A percentile compares a stretch with the other conserved stretches of the same genome.
Evolutionary conservation across 2,113 vertebrate species (phyloP).

Genomic region (Egretta garzetta): DNA sequence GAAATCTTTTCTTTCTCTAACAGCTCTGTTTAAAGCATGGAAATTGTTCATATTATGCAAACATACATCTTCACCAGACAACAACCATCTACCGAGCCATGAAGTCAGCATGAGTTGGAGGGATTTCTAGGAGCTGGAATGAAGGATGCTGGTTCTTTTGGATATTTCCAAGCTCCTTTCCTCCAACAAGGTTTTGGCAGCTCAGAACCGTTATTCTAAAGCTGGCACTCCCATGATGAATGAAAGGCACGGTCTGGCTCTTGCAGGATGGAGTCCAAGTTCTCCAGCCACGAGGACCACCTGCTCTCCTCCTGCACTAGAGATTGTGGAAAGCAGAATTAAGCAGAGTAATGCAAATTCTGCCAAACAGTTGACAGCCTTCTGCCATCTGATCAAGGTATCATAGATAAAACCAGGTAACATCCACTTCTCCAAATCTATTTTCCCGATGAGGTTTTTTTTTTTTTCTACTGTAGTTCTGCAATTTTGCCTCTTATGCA

Average conservation of each 20-base stretch:
- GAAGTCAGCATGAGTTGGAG: background rate
- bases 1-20: background rate
- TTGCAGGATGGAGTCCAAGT: slow-evolving; percentile 24
- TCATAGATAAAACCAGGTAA: background rate
- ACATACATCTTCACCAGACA: background rate
- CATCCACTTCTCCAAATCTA: background rate
- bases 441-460: background rate
- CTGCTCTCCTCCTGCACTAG: slow-evolving; percentile 8
- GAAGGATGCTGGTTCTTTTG: background rate
- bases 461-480: background rate
- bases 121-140: background rate
- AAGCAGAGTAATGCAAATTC: background rate
- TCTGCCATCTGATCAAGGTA: background rate
- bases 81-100: background rate
- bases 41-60: background rate
- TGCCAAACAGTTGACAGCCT: background rate
- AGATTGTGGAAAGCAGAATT: background rate
- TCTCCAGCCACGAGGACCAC: background rate
- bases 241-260: slow-evolving; percentile 4
- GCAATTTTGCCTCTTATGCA: background rate
- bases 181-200: slow-evolving; percentile 45
- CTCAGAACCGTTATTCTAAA: background rate
- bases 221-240: slow-evolving; percentile 7
- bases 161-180: background rate
- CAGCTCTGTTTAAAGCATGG: background rate